Conservation (phyloP, 2,888 invertebrate genomes). For the Lampropteryx suffumata region DNA sequence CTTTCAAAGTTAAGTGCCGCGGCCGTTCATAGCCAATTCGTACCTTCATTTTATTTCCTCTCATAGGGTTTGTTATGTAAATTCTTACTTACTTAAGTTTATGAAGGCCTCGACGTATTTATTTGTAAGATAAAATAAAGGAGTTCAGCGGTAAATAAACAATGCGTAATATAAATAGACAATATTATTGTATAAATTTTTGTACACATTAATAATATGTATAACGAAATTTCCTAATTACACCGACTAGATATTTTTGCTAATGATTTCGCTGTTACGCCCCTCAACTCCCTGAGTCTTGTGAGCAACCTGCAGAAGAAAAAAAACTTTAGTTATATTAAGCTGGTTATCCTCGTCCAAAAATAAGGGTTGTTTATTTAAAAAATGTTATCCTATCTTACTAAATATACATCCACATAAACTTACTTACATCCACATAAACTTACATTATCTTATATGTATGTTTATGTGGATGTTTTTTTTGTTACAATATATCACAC, state of each 20-base stretch:
- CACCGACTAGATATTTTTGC: conserved; percentile 70
- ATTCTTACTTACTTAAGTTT: conserved; percentile 13
- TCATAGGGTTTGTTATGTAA: conserved; percentile 20
- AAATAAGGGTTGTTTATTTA: too few relatives aligned
- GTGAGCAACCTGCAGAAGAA: conserved; percentile 72
- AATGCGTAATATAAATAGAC: conserved; percentile 69
- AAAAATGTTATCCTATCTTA: too few relatives aligned
- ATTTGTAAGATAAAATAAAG: conserved; percentile 8
- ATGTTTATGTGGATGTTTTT: too few relatives aligned
- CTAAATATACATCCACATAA: too few relatives aligned
- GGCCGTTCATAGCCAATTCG: conserved; percentile 14
- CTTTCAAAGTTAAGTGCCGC: neutral
- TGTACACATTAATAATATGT: conserved; percentile 77
- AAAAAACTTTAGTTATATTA: conserved; percentile 3
- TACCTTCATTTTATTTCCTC: conserved; percentile 18
- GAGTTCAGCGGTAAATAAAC: conserved; percentile 46
- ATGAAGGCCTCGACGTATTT: conserved; percentile 8
- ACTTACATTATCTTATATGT: too few relatives aligned
- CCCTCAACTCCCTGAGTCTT: conserved; percentile 80
- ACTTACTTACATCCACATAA: too few relatives aligned
- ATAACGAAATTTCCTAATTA: conserved; percentile 72
- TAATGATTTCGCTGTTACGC: conserved; percentile 64
- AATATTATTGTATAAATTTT: conserved; percentile 81
- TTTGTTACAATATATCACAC: too few relatives aligned
- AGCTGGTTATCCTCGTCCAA: neutral